Evolutionary conservation across 2,888 invertebrate genomes (phyloP).

Genomic region (Cyaniris semiargus): DNA sequence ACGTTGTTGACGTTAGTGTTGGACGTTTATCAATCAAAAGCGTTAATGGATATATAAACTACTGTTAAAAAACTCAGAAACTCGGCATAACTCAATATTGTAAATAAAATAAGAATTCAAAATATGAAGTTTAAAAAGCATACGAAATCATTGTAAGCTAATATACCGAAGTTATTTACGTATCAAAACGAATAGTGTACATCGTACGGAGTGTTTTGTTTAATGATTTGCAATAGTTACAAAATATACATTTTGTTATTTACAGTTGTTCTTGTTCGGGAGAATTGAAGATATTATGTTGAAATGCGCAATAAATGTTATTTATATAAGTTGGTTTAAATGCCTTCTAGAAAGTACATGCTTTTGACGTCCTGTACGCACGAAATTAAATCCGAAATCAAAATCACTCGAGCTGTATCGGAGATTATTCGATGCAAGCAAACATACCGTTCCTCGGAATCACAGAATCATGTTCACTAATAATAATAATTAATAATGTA

Average conservation of each 20-base stretch:
- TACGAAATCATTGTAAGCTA: conserved; percentile 17
- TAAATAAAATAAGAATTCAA: conserved; percentile 1
- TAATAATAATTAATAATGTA: too few relatives aligned
- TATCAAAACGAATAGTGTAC: conserved; percentile 14
- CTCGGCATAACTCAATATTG: not conserved
- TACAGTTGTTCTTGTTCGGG: conserved; percentile 28
- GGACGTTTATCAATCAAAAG: too few relatives aligned
- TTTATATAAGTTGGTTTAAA: conserved; percentile 37
- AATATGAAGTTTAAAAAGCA: conserved; percentile 30
- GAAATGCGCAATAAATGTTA: conserved; percentile 42
- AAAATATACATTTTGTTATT: conserved; percentile 31
- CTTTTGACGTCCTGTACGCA: not conserved
- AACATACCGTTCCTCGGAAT: too few relatives aligned
- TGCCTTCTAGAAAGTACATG: not conserved
- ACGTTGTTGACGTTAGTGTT: not conserved
- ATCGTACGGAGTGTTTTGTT: conserved; percentile 16
- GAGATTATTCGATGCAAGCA: too few relatives aligned
- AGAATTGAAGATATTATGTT: conserved; percentile 40
- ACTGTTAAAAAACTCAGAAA: not conserved
- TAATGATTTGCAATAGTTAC: conserved; percentile 26
- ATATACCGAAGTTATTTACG: conserved; percentile 12
- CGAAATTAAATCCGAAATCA: not conserved
- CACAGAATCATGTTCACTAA: too few relatives aligned
- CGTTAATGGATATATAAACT: not conserved
- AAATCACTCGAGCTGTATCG: too few relatives aligned